Evolutionary conservation across 2,888 invertebrate species (phyloP).

Genomic region (Tenthredo scrophulariae): DNA sequence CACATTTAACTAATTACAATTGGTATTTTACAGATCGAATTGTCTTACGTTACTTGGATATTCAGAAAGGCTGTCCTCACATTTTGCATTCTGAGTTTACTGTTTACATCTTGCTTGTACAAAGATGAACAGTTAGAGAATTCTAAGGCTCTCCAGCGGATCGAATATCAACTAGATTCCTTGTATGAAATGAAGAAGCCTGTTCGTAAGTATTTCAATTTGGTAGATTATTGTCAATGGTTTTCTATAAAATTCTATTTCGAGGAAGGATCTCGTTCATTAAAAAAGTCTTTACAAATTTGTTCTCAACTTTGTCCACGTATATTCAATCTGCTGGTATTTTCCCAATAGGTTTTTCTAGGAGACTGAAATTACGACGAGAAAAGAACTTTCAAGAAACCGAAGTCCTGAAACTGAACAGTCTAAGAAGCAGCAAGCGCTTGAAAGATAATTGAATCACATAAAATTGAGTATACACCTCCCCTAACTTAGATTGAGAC

Average conservation of each 20-base stretch:
- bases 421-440: constrained; percentile 56
- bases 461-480: background rate
- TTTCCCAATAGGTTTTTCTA: constrained; percentile 65
- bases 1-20: background rate
- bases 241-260: background rate
- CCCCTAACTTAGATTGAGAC: background rate
- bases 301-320: background rate
- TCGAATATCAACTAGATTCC: constrained; percentile 68
- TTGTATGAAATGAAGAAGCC: constrained; percentile 60
- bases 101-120: constrained; percentile 69
- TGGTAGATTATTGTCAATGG: background rate
- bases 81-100: constrained; percentile 68
- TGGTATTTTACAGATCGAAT: constrained; percentile 59
- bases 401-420: background rate
- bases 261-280: background rate
- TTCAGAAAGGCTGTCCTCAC: constrained; percentile 67
- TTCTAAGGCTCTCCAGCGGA: constrained; percentile 68
- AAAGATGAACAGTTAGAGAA: constrained; percentile 69
- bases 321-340: background rate
- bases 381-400: background rate
- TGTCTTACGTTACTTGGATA: constrained; percentile 68
- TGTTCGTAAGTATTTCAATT: constrained; percentile 45
- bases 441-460: constrained; percentile 56
- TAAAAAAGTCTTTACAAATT: background rate
- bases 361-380: constrained; percentile 63